Evolutionary conservation across 2,797 vertebrate species (phyloP).

Genomic region (Aquila chrysaetos): DNA sequence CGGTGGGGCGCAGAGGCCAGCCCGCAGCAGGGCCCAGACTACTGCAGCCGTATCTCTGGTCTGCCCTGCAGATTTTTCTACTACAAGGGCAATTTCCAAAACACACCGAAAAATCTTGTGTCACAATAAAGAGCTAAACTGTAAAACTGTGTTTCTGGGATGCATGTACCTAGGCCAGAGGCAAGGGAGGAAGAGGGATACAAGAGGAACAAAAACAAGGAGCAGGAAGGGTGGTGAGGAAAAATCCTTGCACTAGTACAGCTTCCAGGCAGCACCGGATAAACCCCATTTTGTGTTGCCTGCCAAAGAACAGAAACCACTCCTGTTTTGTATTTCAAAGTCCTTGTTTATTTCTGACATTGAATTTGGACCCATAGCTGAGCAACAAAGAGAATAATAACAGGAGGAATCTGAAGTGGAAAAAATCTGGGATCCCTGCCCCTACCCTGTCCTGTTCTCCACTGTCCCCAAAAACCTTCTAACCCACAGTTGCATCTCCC

Average conservation of each 20-base stretch:
- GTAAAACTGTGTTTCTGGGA: background rate
- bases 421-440: constrained; percentile 27
- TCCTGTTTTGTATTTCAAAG: constrained; percentile 68
- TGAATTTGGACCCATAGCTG: constrained; percentile 59
- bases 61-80: background rate
- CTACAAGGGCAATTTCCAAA: background rate
- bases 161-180: background rate
- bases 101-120: background rate
- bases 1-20: fast-evolving
- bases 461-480: background rate
- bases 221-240: background rate
- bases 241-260: background rate
- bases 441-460: background rate
- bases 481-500: background rate
- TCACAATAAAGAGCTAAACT: constrained; percentile 52
- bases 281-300: background rate
- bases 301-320: constrained; percentile 13
- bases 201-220: background rate
- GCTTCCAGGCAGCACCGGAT: background rate
- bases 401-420: constrained; percentile 34
- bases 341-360: constrained; percentile 72
- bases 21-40: fast-evolving
- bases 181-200: background rate
- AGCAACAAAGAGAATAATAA: constrained; percentile 55
- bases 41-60: background rate